phyloP scores from a whole-genome alignment of 37 sponge, comb jelly and placozoan genomes.

The Aplysina aerophoba region DNA sequence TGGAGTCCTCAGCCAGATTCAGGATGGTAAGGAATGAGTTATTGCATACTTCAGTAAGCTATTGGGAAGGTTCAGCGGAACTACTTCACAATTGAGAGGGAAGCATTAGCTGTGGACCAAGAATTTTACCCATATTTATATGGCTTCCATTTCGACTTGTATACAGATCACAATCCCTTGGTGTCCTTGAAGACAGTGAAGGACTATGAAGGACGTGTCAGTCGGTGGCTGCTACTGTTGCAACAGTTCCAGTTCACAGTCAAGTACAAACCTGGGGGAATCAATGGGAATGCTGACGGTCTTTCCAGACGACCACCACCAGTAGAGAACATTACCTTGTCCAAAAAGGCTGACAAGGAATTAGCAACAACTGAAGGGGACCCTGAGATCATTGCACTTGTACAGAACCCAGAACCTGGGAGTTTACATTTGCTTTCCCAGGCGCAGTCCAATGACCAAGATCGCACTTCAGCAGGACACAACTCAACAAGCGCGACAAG shows the following conservation, averaged over 20 bases:
- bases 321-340: background rate
- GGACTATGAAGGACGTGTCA: constrained; percentile 48
- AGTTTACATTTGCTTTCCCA: too few relatives aligned
- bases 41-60: constrained; percentile 59
- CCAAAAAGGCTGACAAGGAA: too few relatives aligned
- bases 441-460: too few relatives aligned
- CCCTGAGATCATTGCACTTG: too few relatives aligned
- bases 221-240: constrained; percentile 59
- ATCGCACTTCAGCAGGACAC: too few relatives aligned
- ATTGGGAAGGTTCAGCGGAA: constrained; percentile 48
- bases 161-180: constrained; percentile 63
- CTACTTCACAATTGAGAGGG: constrained; percentile 57
- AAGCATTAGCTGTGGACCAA: constrained; percentile 52
- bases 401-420: too few relatives aligned
- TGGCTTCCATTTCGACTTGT: constrained; percentile 48
- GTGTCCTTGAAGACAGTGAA: constrained; percentile 51
- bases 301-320: background rate
- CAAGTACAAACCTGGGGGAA: constrained; percentile 37
- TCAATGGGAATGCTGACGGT: constrained; percentile 59
- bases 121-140: constrained; percentile 61
- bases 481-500: too few relatives aligned
- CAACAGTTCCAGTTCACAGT: constrained; percentile 41
- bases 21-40: constrained; percentile 33
- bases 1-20: constrained; percentile 43
- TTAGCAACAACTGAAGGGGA: too few relatives aligned